Percentiles rank a stretch among this genome's conserved stretches.
Evolutionary conservation across 2,888 invertebrate genomes (phyloP).

Genomic region (Acrobasis consociella): DNA sequence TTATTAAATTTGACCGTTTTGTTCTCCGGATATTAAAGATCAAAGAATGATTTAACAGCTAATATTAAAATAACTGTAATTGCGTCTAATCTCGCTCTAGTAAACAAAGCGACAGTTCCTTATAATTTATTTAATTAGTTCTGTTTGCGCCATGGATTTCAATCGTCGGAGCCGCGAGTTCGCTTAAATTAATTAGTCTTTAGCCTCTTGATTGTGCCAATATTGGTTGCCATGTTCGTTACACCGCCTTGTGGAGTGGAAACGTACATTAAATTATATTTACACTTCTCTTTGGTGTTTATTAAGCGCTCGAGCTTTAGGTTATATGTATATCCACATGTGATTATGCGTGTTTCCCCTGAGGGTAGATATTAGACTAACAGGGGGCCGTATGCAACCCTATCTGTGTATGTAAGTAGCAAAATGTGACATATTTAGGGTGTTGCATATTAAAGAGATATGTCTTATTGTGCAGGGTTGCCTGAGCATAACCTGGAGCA

Average conservation of each 20-base stretch:
- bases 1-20: not conserved
- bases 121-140: slow-evolving; percentile 20
- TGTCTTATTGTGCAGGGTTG: too few relatives aligned
- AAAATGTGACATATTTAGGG: too few relatives aligned
- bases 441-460: too few relatives aligned
- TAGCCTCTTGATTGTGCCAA: slow-evolving; percentile 29
- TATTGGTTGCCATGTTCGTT: slow-evolving; percentile 25
- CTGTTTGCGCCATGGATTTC: slow-evolving; percentile 14
- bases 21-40: not conserved
- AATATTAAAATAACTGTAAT: slow-evolving; percentile 16
- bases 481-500: too few relatives aligned
- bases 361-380: too few relatives aligned
- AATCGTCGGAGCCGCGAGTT: slow-evolving; percentile 21
- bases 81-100: slow-evolving; percentile 15
- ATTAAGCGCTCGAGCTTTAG: not conserved
- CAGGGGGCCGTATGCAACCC: too few relatives aligned
- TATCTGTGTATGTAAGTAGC: too few relatives aligned
- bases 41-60: slow-evolving; percentile 16
- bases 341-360: too few relatives aligned
- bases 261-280: slow-evolving; percentile 20
- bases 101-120: slow-evolving; percentile 16
- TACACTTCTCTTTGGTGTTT: slow-evolving; percentile 11
- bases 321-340: too few relatives aligned
- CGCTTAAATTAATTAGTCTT: slow-evolving; percentile 29
- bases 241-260: slow-evolving; percentile 26